Evolutionary conservation across 1,140 invertebrate species (phyloP).

Genomic region (Diabrotica virgifera): DNA sequence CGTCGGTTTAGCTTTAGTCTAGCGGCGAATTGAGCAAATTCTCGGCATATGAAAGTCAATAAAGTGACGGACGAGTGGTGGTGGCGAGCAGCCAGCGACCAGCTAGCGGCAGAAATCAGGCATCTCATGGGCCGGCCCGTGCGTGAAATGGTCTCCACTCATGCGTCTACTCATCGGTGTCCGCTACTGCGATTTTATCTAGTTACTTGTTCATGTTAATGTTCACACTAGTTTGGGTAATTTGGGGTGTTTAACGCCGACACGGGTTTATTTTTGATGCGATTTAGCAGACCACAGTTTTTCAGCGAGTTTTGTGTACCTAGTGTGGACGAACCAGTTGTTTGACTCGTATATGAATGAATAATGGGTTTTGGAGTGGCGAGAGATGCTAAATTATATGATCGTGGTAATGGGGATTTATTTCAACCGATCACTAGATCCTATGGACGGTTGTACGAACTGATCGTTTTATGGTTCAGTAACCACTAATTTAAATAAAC

Average conservation of each 20-base stretch:
- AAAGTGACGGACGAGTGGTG: not conserved
- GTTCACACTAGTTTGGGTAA: slow-evolving; percentile 31
- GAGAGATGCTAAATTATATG: not conserved
- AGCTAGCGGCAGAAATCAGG: slow-evolving; percentile 20
- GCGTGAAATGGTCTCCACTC: slow-evolving; percentile 27
- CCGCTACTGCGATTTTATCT: slow-evolving; percentile 27
- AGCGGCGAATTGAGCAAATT: not conserved
- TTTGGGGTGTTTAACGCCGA: slow-evolving; percentile 25
- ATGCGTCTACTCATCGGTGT: slow-evolving; percentile 26
- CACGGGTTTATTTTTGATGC: slow-evolving; percentile 26
- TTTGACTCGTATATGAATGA: slow-evolving; percentile 2
- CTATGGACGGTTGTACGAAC: no score
- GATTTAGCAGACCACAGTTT: slow-evolving; percentile 20
- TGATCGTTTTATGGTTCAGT: no score
- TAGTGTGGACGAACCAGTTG: not conserved
- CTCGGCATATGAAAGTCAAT: not conserved
- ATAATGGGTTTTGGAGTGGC: not conserved
- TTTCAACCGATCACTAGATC: not conserved
- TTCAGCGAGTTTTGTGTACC: slow-evolving; percentile 8
- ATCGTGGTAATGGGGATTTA: not conserved
- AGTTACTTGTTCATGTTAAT: slow-evolving; percentile 33
- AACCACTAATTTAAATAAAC: no score
- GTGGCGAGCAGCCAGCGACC: slow-evolving; percentile 10
- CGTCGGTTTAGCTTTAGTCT: slow-evolving; percentile 10
- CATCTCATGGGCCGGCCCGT: slow-evolving; percentile 21